Evolutionary conservation across 2,797 vertebrate species (phyloP), one percentile per base, ranked within the genome.

Genomic region (Melanogrammus aeglefinus): DNA sequence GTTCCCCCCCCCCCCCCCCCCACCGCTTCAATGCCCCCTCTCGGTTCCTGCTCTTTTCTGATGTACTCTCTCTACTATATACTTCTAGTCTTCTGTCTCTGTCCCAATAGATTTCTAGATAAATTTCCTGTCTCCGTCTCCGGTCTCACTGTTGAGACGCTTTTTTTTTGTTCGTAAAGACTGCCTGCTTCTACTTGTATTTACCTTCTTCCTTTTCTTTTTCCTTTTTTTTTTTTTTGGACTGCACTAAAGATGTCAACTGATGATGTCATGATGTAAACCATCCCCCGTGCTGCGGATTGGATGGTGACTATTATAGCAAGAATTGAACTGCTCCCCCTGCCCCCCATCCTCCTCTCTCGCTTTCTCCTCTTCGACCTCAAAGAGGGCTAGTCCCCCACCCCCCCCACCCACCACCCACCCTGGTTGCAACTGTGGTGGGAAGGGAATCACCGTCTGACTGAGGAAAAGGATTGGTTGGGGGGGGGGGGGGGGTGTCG

Each of bases 241-340:
- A 92, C 89, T 93, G 92, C 93, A 89, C 92, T 92, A 91, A 93
- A 92, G 91, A 94, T 93, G 93, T 94, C 94, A 93, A 90, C 82
- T 83, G 81, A 94, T 94, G 93, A 94, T 93, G 93, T 94, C 93
- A 93, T 86, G 84, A 91, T 86, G 6, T 79, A 87, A 80, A 79
- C 85, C 78, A 76, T 85, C 87, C 86, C 85, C 77, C 63, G 86
- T 81, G 57, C 6, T 83, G 47, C 77, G 89, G 89, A 88, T 80
- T 38, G 82, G 86, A 86, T 82, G 88, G 84, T 75, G 82, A 89
- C 82, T 85, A 80, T 84, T 82, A 85, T 86, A 86, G 86, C 86
- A 86, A 91, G 87, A 88, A 90, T 83, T 88, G 69, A 89, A 87
- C 82, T 86, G 84, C 88, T 90, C 89, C 82, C 83, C 81, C 51